Conservation (phyloP, 1,140 invertebrate genomes). For the Cydia pomonella region DNA sequence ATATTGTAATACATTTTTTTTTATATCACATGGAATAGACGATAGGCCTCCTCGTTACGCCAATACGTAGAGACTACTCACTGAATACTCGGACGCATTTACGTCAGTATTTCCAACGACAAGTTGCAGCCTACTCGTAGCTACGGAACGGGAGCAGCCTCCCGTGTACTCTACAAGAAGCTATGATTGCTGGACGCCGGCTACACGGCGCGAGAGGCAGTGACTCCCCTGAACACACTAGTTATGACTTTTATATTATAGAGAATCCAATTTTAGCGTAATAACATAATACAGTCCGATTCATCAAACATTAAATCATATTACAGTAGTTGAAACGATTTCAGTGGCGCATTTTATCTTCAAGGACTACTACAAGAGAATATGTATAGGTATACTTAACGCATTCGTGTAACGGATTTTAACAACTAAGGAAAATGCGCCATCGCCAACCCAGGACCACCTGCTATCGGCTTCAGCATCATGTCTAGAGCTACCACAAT, state of each 20-base stretch:
- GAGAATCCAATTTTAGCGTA: neutral
- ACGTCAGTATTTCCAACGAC: too few species aligned
- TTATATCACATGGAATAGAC: too few species aligned
- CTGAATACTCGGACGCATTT: too few species aligned
- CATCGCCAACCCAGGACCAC: neutral
- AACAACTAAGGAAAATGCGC: neutral
- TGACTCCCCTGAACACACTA: neutral
- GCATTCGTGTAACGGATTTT: neutral
- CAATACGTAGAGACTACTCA: too few species aligned
- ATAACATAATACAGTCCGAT: neutral
- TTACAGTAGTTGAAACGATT: slow-evolving; percentile 3
- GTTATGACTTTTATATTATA: too few species aligned
- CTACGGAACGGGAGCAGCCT: too few species aligned
- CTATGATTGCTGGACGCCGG: neutral
- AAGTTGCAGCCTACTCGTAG: too few species aligned
- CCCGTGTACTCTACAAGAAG: too few species aligned
- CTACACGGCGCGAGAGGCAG: neutral
- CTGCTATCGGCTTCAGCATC: neutral
- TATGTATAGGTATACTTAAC: neutral
- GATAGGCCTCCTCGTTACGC: too few species aligned
- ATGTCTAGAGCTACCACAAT: too few species aligned
- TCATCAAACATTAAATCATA: slow-evolving; percentile 3
- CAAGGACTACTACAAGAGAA: too few species aligned
- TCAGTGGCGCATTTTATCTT: neutral
- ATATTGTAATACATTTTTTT: too few species aligned